Evolutionary conservation across 2,113 vertebrate genomes (phyloP), one percentile per base, ranked within the genome.

Genomic region (Pachyramphus minor): DNA sequence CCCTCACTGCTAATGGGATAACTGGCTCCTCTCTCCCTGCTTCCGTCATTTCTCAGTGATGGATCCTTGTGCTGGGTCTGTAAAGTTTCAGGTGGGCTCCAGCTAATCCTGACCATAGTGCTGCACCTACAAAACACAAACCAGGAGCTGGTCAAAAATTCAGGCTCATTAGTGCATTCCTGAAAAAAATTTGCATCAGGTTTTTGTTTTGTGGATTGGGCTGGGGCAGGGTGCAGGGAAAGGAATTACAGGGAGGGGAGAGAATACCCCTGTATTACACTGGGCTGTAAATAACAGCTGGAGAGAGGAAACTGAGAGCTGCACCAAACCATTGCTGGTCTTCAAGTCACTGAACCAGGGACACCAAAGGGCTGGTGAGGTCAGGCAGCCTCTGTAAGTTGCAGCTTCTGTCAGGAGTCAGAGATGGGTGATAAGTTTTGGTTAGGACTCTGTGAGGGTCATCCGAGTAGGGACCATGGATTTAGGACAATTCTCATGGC

Each of bases 51-150:
- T 41, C 77, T 35, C 33, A 12, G 60, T 12, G 33, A 47, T 14
- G 18, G 33, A 30, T 21, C 42, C 45, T 53, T 33, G 31, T n/a
- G 37, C 84, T 22, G 45, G n/a, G 9, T 27, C 20, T 73, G n/a
- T 50, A 9, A 8, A n/a, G 23, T 42, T 42, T 47, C 60, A 9
- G 58, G 55, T 41, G 5, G 19, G 33, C 31, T 31, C 52, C 2
- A 1, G 28, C 71, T 33, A 39, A 67, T n/a, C 50, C 67, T 3
- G 8, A 9, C 14, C 47, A 1, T 0, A 6, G 49, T 1, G 1
- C 52, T 55, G n/a, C 52, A 82, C 58, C 67, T 80, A 28, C 74
- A 4, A 64, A 78, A 41, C 53, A 45, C 45, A 27, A 47, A 31
- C 12, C n/a, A 62, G 58, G 42, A 64, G 60, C 66, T 56, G 59